These are phyloP conservation scores for Hyperopisus bebe DNA, from an alignment of 2,113 vertebrate species.

Conservation along the genomic window DNA sequence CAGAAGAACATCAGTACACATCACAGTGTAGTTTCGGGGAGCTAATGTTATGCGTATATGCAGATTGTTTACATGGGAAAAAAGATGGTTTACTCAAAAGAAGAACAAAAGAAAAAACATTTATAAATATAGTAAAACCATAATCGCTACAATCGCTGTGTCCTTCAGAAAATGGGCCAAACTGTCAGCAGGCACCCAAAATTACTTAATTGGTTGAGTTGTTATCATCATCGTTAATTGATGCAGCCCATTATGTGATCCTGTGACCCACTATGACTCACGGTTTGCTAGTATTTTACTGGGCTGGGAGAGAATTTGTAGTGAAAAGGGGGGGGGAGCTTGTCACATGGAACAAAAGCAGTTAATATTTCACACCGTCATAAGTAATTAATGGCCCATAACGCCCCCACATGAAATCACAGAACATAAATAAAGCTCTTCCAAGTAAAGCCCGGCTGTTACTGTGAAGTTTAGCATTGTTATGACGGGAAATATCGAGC, in stretches of 20 bases:
- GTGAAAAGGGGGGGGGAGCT: background rate
- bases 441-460: background rate
- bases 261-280: background rate
- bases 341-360: background rate
- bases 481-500: background rate
- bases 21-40: background rate
- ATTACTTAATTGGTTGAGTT: background rate
- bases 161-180: background rate
- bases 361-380: constrained; percentile 1
- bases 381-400: constrained; percentile 2
- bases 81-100: background rate
- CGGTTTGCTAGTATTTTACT: background rate
- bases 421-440: background rate
- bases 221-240: background rate
- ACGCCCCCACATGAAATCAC: background rate
- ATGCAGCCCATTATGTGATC: background rate
- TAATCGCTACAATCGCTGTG: background rate
- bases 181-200: background rate
- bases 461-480: background rate
- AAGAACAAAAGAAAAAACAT: background rate
- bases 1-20: background rate
- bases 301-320: background rate
- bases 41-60: background rate
- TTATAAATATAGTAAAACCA: background rate
- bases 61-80: background rate